Evolutionary conservation across 2,888 invertebrate genomes (phyloP), one percentile per base, ranked within the genome.

Genomic region (Eumacrocentrus americanus): DNA sequence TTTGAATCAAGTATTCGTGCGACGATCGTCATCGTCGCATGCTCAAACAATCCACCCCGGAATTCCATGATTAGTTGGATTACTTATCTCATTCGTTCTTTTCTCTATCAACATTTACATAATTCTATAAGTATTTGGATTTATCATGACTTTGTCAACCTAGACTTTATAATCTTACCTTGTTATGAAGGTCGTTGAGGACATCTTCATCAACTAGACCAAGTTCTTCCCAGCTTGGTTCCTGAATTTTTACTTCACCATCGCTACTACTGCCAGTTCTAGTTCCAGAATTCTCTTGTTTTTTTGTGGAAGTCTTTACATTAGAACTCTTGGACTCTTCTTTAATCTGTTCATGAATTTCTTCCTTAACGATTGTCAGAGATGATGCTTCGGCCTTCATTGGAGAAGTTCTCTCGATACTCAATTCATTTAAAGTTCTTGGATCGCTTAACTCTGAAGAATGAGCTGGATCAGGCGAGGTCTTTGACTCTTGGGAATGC

Each of bases 101-200:
- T 11, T 37, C 5, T 35, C 11, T 51, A 37, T 37, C 18, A 3
- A 3, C 37, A 22, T 35, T 16, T 38, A 29, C 9, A 14, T 16
- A 18, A 20, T 37, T 22, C 16, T 14, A 23, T 18, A 1, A 6
- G 14, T 7, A 52, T 12, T 40, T 14, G 9, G 9, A 20, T 16
- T 12, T 16, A 18, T 9, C n/a, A n/a, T n/a, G n/a, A n/a, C n/a
- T n/a, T n/a, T n/a, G n/a, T n/a, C n/a, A n/a, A n/a, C n/a, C n/a
- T n/a, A n/a, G n/a, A n/a, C n/a, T n/a, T 40, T 29, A 1, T 6
- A 42, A n/a, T 76, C 83, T 83, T 80, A 90, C 91, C 84, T 88
- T 89, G 64, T 89, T 89, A 69, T 88, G 88, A 47, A 91, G 82
- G 72, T 90, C 88, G 67, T 86, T 84, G 16, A 88, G 76, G 3